Evolutionary conservation across 2,113 vertebrate species (phyloP), one percentile per base, ranked within the genome.

Genomic region (Microcebus tavaratra): DNA sequence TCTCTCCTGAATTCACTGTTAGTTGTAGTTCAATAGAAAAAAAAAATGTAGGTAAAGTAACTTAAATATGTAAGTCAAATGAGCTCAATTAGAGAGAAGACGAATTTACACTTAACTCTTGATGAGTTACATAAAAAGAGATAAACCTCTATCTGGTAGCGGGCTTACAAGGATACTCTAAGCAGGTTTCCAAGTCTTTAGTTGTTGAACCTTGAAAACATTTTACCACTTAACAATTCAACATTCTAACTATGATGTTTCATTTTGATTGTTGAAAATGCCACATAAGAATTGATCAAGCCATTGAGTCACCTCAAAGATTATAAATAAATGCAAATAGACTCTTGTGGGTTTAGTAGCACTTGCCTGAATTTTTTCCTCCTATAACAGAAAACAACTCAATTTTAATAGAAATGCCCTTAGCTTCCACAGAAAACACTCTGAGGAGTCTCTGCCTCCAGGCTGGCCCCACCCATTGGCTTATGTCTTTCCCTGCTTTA

Each of bases 1-100:
- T 96, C n/a, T 95, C 21, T 88, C 76, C 23, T 92, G 63, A 89
- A 70, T 65, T 93, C 34, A 92, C 9, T 84, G 3, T 85, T 97
- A 92, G 14, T 61, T 90, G 3, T 63, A 88, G 29, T 57, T 86
- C 53, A 92, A 25, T 17, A 86, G 82, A 39, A 63, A 84, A 42
- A 80, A 91, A 80, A 76, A 65, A 42, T 53, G 1, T 59, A 83
- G 20, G 23, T n/a, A 92, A 88, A 73, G 14, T 92, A 79, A 96
- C 39, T 72, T 76, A 27, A 86, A 70, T 57, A 57, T 65, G 14
- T 53, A 84, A 92, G 45, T 81, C 29, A 85, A 81, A 85, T 75
- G 20, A 59, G 29, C 36, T 90, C 53, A 90, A 82, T 18, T 72
- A 36, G 68, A 72, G 90, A 95, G 65, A 95, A 86, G 21, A 82